phyloP scores from a whole-genome alignment of 2,113 vertebrate species.

The Nymphicus hollandicus region DNA sequence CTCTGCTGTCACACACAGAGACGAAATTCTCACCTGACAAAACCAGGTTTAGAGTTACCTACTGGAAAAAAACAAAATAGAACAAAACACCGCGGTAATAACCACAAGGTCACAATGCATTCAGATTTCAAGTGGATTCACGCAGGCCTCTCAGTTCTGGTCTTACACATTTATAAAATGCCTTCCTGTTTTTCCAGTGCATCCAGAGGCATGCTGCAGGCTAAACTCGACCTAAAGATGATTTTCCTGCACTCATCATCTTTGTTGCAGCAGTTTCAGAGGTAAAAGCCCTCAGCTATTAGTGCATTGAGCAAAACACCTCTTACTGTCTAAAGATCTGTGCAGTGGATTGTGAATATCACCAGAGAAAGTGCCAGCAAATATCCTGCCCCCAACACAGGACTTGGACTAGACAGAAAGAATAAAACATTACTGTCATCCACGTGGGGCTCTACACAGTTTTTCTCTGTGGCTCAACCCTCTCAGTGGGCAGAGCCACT shows the following conservation, averaged over 20 bases:
- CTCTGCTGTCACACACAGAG: background rate
- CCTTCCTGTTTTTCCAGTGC: background rate
- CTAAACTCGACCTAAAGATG: background rate
- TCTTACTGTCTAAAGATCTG: background rate
- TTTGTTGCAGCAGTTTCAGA: background rate
- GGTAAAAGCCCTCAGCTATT: background rate
- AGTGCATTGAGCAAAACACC: background rate
- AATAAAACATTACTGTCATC: background rate
- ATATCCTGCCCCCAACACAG: background rate
- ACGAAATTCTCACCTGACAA: background rate
- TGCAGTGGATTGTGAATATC: background rate
- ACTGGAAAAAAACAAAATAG: background rate
- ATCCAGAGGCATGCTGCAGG: background rate
- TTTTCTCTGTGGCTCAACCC: background rate
- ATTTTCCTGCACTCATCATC: background rate
- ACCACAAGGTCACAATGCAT: background rate
- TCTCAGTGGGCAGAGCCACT: background rate
- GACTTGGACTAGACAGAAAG: background rate
- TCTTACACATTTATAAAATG: accelerated
- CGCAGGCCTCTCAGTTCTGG: background rate
- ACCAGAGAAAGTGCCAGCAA: background rate
- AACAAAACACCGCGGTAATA: background rate
- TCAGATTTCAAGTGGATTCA: background rate
- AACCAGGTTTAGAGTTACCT: background rate
- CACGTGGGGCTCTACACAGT: background rate